Conservation (phyloP, 2,113 vertebrate genomes). For the Leiothrix lutea region DNA sequence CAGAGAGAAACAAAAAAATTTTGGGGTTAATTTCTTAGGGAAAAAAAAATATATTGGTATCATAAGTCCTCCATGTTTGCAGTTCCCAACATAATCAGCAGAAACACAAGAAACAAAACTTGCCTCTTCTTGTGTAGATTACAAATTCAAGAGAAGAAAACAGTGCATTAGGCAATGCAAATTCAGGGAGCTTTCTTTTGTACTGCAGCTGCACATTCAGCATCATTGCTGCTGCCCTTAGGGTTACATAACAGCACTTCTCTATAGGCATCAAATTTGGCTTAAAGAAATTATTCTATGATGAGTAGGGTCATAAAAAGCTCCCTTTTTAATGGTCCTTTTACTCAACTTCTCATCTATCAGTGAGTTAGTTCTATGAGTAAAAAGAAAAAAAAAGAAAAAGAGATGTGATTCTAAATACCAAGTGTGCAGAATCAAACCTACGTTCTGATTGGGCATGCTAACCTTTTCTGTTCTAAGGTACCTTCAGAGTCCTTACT, state of each 20-base stretch:
- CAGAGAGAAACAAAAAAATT: too few relatives aligned
- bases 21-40: not conserved
- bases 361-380: not conserved
- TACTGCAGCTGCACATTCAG: not conserved
- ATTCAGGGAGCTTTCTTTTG: not conserved
- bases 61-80: not conserved
- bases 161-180: not conserved
- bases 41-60: accelerated
- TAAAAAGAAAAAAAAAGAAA: not conserved
- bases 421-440: not conserved
- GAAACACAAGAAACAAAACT: not conserved
- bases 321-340: not conserved
- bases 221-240: not conserved
- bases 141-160: not conserved
- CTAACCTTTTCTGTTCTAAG: not conserved
- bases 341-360: not conserved
- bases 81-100: not conserved
- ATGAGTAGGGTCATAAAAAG: not conserved
- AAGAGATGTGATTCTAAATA: not conserved
- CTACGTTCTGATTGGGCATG: accelerated
- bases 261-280: not conserved
- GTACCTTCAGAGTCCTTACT: not conserved
- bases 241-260: not conserved
- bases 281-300: not conserved
- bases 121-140: not conserved